Percentiles rank a stretch among this genome's conserved stretches.
Evolutionary conservation across 2,113 vertebrate species (phyloP).

Genomic region (Rhegmatorhina hoffmannsi): DNA sequence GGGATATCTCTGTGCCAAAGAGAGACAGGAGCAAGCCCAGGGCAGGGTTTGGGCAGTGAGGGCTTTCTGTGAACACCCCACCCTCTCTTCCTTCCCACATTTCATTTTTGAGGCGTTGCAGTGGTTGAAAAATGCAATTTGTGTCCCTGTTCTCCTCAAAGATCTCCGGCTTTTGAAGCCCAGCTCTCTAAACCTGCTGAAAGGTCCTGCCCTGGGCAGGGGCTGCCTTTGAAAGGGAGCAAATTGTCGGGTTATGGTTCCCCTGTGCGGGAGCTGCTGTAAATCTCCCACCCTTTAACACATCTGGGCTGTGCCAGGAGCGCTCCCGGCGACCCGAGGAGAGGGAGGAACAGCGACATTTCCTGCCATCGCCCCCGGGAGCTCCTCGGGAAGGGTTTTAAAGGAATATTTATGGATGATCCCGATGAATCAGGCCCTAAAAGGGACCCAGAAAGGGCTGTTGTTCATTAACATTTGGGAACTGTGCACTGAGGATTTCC

Average conservation of each 20-base stretch:
- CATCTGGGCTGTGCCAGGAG: conserved; percentile 44
- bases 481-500: conserved; percentile 44
- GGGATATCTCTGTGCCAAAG: not conserved
- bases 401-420: conserved; percentile 74
- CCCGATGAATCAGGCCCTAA: conserved; percentile 54
- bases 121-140: not conserved
- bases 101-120: not conserved
- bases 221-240: conserved; percentile 64
- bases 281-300: conserved; percentile 40
- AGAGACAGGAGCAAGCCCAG: not conserved
- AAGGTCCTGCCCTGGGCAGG: conserved; percentile 57
- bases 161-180: not conserved
- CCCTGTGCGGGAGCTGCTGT: not conserved
- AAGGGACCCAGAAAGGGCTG: conserved; percentile 56
- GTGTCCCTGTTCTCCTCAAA: not conserved
- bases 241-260: conserved; percentile 64
- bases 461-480: conserved; percentile 69
- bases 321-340: conserved; percentile 7
- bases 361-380: conserved; percentile 53
- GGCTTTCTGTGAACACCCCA: not conserved
- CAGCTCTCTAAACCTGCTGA: conserved; percentile 43
- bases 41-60: fast-evolving
- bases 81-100: not conserved
- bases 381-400: conserved; percentile 52
- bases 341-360: conserved; percentile 56